Base-by-base conservation (phyloP, 2,888 invertebrate genomes). In the Eumerus sabulonum region DNA sequence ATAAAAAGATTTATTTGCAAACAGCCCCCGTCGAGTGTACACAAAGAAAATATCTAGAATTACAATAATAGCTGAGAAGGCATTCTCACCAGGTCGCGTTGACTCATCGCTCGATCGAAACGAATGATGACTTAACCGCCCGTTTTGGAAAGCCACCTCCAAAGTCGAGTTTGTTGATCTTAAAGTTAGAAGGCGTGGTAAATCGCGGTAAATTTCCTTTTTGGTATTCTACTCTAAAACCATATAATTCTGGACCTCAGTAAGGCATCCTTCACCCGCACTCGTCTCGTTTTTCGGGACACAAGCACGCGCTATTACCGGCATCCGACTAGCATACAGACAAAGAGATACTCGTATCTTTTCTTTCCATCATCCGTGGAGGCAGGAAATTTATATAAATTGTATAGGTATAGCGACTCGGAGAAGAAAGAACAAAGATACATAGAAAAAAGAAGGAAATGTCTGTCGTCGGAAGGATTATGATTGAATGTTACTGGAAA, bases 381-480 rank as follows among this genome's bases (percentile, higher is more conserved):
- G 67, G 54, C 36, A 38, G 56, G 14, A 45, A 44, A 63, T 62
- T 27, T 27, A 27, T 27, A 27, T 27, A 27, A 27, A 27, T 4
- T 2, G 3, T 7, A 27, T n/a, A n/a, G n/a, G n/a, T 27, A 27
- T 27, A 27, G 3, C 2, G 27, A 27, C 3, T 27, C 27, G 7
- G 27, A 27, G 27, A 27, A 27, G 7, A 27, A 27, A 27, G 27
- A 27, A 27, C 3, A 27, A 27, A 27, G 27, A 27, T 7, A 27
- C 18, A 5, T 48, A 19, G 18, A 40, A 12, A n/a, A 53, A 14
- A 19, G 36, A 45, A 12, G 48, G 62, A 27, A 27, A 18, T 57
- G 50, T 53, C 62, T 62, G 51, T 7, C 27, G 27, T 17, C 45
- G 45, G 50, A 57, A 47, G 68, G 56, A 63, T 74, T 63, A 68